Conservation (phyloP, 37 sponge, comb jelly and placozoan genomes). For the Lycopodina hypogea region DNA sequence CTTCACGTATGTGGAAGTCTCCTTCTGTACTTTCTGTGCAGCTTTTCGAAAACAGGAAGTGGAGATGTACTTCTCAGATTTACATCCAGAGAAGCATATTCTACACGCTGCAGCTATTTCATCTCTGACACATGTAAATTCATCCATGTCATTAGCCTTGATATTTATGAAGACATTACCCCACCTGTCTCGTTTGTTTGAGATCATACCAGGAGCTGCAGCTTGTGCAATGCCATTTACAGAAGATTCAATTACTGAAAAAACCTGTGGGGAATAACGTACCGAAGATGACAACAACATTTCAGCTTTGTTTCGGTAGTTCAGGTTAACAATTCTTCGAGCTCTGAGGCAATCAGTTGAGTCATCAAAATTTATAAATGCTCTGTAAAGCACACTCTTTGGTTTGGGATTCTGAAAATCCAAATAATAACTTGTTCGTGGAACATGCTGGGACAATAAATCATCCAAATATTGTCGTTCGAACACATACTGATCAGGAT, state of each 20-base stretch:
- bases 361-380: slow-evolving; percentile 1
- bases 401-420: neutral
- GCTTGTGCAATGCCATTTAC: neutral
- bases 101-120: slow-evolving; percentile 4
- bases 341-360: neutral
- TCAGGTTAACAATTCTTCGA: neutral
- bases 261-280: slow-evolving; percentile 1
- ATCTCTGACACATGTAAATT: neutral
- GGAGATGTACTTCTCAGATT: slow-evolving; percentile 20
- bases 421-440: neutral
- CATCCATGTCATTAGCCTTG: neutral
- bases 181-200: neutral
- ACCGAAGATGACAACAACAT: neutral
- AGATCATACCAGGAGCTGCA: too few relatives aligned
- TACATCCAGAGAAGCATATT: slow-evolving; percentile 4
- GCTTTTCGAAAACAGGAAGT: neutral
- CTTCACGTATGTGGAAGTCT: slow-evolving; percentile 3
- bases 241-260: neutral
- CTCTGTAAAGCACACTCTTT: neutral
- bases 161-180: neutral
- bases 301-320: neutral
- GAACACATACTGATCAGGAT: neutral
- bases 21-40: neutral
- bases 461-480: neutral
- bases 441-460: neutral